Evolutionary conservation across 2,888 invertebrate genomes (phyloP).

Genomic region (Hanleya hanleyi): DNA sequence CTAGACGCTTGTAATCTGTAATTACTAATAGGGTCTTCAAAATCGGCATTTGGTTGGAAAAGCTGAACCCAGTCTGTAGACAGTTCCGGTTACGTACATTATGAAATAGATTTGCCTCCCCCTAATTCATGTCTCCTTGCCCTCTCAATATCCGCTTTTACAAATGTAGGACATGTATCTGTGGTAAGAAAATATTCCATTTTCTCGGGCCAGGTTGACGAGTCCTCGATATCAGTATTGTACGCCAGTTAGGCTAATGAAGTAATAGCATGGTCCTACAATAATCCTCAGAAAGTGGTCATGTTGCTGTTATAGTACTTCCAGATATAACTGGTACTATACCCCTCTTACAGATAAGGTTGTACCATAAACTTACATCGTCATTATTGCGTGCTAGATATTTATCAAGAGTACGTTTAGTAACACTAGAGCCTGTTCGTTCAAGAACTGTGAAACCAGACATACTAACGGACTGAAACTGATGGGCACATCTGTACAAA

Average conservation of each 20-base stretch:
- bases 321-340: slow-evolving; percentile 21
- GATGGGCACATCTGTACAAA: too few relatives aligned
- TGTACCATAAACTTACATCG: too few relatives aligned
- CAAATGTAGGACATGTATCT: too few relatives aligned
- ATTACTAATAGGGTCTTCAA: slow-evolving; percentile 13
- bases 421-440: slow-evolving; percentile 14
- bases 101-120: too few relatives aligned
- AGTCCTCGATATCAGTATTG: slow-evolving; percentile 33
- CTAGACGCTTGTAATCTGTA: too few relatives aligned
- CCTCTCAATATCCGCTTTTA: slow-evolving; percentile 30
- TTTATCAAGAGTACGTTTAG: slow-evolving; percentile 30
- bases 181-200: too few relatives aligned
- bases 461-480: slow-evolving; percentile 38
- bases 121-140: slow-evolving; percentile 24
- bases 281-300: too few relatives aligned
- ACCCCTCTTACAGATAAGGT: slow-evolving; percentile 12
- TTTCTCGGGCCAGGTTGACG: slow-evolving; percentile 29
- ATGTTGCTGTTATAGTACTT: slow-evolving; percentile 6
- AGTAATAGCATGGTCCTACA: too few relatives aligned
- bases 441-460: slow-evolving; percentile 34
- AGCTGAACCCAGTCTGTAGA: too few relatives aligned
- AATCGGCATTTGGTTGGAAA: slow-evolving; percentile 26
- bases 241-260: slow-evolving; percentile 43
- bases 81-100: too few relatives aligned
- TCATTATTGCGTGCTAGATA: too few relatives aligned